Base-by-base conservation (phyloP, 2,797 vertebrate species). In the Gobio occitaniae region DNA sequence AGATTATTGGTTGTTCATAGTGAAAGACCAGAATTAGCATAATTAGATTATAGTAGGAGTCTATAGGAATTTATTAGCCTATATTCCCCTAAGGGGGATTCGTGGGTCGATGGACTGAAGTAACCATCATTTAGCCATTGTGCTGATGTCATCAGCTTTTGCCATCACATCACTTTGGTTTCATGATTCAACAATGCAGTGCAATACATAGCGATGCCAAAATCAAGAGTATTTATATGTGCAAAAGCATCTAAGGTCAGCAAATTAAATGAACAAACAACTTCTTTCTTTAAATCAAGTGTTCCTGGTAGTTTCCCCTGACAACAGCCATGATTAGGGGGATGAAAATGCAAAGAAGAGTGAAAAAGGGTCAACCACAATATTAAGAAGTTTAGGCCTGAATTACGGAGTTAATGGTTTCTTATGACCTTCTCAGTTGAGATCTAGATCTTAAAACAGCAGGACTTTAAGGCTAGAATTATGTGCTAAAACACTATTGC, bases 71-170 rank as follows among this genome's bases (percentile, higher is more conserved):
- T 78, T 70, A 78, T 84, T 84, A 77, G 65, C 19, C 65, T 59
- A 10, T 84, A 47, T 83, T 75, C 19, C 66, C 65, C 66, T 78
- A 50, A 61, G 65, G 83, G 38, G 52, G 12, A 63, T 78, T 25
- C 1, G 52, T 61, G 66, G 75, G 75, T 84, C 41, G 75, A 84
- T 84, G 21, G 66, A 78, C 83, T 78, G 50, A 61, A 84, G 52
- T 78, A 84, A 84, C 83, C 52, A 78, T 84, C 29, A 84, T 84
- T 84, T 61, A 78, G 25, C 19, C 65, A 70, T 61, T 84, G 65
- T 71, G 75, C 83, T 78, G 66, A 84, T 78, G 48, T 68, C 72
- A 56, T 83, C 75, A 70, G 36, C 29, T 78, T 76, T 59, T 59
- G 17, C 38, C 17, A 3, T 83, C 56, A 12, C 44, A 32, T 6